These are phyloP conservation scores for Pammene aurita DNA, from an alignment of 2,888 invertebrate species.

Conservation along the genomic window DNA sequence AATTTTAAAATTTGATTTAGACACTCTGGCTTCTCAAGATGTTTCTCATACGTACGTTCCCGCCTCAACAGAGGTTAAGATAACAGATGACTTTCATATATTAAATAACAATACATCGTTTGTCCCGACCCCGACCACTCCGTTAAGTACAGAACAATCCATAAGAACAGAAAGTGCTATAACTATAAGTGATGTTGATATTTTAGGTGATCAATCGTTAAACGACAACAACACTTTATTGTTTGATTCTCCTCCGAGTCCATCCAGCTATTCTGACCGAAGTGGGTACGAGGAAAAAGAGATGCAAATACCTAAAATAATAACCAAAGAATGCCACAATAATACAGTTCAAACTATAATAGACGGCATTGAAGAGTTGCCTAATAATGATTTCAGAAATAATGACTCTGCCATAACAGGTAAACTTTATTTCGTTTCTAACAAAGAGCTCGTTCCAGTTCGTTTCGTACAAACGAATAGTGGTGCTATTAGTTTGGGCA, in stretches of 20 bases:
- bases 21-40: slow-evolving; percentile 10
- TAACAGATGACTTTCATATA: background rate
- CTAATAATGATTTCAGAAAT: slow-evolving; percentile 51
- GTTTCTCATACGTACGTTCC: slow-evolving; percentile 4
- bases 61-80: background rate
- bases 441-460: slow-evolving; percentile 50
- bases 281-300: slow-evolving; percentile 46
- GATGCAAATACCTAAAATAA: slow-evolving; percentile 51
- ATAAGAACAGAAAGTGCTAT: background rate
- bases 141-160: slow-evolving; percentile 13
- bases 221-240: background rate
- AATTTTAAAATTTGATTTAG: slow-evolving; percentile 14
- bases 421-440: slow-evolving; percentile 51
- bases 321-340: slow-evolving; percentile 54
- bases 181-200: background rate
- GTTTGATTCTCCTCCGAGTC: slow-evolving; percentile 1
- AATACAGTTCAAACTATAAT: slow-evolving; percentile 49
- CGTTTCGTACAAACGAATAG: slow-evolving; percentile 52
- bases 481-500: slow-evolving; percentile 51
- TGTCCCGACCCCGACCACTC: background rate
- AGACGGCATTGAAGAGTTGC: slow-evolving; percentile 51
- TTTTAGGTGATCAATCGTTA: background rate
- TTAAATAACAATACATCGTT: background rate
- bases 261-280: slow-evolving; percentile 26
- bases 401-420: slow-evolving; percentile 42